Evolutionary conservation across 92 coral and sea anemone species (phyloP).

Genomic region (Bergia sp.): DNA sequence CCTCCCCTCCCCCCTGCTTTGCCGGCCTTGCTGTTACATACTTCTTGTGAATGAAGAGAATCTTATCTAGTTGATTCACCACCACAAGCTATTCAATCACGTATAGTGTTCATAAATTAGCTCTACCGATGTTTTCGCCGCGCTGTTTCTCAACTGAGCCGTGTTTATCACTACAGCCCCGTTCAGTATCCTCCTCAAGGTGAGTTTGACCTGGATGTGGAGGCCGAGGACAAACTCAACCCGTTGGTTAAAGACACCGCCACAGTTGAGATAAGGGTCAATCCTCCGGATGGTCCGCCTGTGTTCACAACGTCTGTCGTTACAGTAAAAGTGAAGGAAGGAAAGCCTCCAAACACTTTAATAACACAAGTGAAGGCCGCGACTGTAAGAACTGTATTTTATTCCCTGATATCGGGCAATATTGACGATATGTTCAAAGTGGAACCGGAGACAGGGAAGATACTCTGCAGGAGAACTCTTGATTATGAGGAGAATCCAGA

Average conservation of each 20-base stretch:
- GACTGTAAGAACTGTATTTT: conserved; percentile 60
- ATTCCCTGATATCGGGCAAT: conserved; percentile 68
- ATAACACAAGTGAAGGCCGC: conserved; percentile 66
- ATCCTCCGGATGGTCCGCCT: conserved; percentile 65
- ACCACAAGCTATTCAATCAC: too few relatives aligned
- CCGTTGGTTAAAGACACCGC: conserved; percentile 57
- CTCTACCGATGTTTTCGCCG: too few relatives aligned
- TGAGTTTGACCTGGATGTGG: conserved; percentile 52
- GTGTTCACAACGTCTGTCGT: conserved; percentile 65
- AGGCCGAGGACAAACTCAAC: conserved; percentile 57
- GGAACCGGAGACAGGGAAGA: conserved; percentile 73
- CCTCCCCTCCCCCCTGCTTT: too few relatives aligned
- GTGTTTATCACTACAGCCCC: not conserved
- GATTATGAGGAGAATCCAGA: conserved; percentile 64
- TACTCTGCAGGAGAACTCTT: conserved; percentile 56
- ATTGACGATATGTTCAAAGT: conserved; percentile 62
- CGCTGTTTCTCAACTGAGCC: not conserved
- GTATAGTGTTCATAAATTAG: too few relatives aligned
- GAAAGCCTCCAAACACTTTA: conserved; percentile 61
- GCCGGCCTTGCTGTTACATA: too few relatives aligned
- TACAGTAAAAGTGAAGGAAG: conserved; percentile 62
- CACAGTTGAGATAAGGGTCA: conserved; percentile 50
- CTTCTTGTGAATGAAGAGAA: too few relatives aligned
- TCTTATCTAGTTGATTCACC: too few relatives aligned
- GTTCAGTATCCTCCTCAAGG: conserved; percentile 51